phyloP scores from a whole-genome alignment of 2,113 vertebrate genomes.

The Seriola dumerili region DNA sequence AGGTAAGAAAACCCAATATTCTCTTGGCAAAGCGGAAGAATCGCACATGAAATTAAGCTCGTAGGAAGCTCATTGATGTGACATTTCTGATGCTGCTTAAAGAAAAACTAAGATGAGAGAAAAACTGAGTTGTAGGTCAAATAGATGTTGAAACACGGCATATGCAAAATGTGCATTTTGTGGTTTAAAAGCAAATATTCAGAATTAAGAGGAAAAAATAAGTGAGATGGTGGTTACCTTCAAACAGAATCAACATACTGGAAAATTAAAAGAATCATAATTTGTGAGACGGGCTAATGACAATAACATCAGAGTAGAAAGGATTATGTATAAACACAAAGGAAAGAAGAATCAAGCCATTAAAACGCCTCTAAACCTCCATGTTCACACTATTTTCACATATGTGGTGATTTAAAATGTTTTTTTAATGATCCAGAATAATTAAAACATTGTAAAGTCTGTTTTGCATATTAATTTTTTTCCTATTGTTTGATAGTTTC shows the following conservation, averaged over 20 bases:
- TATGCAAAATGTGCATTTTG: not conserved
- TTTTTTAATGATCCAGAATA: slow-evolving; percentile 29
- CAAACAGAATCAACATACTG: slow-evolving; percentile 3
- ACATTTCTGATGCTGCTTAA: not conserved
- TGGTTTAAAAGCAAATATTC: not conserved
- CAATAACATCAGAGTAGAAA: not conserved
- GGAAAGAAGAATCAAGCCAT: not conserved
- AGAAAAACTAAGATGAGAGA: not conserved
- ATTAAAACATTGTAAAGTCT: slow-evolving; percentile 11
- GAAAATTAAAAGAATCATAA: not conserved
- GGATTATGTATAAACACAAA: not conserved
- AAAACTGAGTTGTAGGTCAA: slow-evolving; percentile 3
- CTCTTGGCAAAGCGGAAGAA: not conserved
- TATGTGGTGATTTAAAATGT: slow-evolving; percentile 8
- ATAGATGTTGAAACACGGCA: slow-evolving; percentile 7
- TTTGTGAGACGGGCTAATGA: not conserved
- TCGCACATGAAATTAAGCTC: slow-evolving; percentile 20
- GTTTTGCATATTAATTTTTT: not conserved
- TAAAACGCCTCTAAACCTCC: not conserved
- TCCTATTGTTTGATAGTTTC: slow-evolving; percentile 11
- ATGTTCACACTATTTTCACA: not conserved
- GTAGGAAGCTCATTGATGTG: not conserved
- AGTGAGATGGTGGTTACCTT: slow-evolving; percentile 2
- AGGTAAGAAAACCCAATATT: slow-evolving; percentile 45
- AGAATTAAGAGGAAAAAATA: not conserved